Evolutionary conservation across 2,797 vertebrate species (phyloP).

Genomic region (Lepus oiostolus): DNA sequence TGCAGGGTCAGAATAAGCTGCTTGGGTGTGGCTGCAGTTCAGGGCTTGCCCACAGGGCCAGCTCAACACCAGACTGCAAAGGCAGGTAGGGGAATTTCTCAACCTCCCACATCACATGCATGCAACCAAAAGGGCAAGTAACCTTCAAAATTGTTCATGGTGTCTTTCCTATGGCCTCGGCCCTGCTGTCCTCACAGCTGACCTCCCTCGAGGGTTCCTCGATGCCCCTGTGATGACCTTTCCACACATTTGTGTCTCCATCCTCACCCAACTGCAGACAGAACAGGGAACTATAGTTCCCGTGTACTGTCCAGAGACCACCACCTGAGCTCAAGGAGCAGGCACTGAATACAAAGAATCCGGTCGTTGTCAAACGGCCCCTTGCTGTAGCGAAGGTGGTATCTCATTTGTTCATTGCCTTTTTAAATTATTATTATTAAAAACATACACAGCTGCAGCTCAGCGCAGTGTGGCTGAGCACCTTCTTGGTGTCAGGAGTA

Average conservation of each 20-base stretch:
- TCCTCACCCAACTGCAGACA: not conserved
- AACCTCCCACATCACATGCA: not conserved
- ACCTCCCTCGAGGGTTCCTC: not conserved
- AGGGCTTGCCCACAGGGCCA: not conserved
- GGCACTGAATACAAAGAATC: not conserved
- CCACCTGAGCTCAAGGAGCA: fast-evolving
- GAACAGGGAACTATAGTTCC: fast-evolving
- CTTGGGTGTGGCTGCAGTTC: not conserved
- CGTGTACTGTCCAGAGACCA: not conserved
- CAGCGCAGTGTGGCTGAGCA: not conserved
- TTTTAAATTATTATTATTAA: not conserved
- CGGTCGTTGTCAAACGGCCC: not conserved
- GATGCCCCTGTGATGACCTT: not conserved
- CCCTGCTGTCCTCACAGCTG: not conserved
- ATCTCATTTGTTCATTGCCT: not conserved
- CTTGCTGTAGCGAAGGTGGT: fast-evolving
- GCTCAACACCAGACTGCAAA: not conserved
- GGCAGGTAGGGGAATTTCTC: not conserved
- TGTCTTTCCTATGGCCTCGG: not conserved
- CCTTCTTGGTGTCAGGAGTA: fast-evolving
- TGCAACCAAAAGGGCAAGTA: not conserved
- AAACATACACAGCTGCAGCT: not conserved
- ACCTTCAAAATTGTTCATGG: not conserved
- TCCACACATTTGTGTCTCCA: fast-evolving
- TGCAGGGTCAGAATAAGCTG: not conserved